Evolutionary conservation across 2,797 vertebrate genomes (phyloP).

Genomic region (Zonotrichia albicollis): DNA sequence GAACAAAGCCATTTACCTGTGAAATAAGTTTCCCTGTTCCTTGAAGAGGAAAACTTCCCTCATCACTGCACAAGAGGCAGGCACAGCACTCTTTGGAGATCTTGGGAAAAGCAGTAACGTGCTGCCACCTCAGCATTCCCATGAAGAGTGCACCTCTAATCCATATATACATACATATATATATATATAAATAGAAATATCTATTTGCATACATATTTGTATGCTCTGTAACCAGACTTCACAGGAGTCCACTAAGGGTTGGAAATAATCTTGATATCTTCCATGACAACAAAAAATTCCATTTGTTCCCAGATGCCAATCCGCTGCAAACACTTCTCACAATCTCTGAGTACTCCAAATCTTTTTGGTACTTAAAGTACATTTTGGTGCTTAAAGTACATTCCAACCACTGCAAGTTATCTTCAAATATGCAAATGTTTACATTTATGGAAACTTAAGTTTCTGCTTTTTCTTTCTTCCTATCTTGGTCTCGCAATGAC

Average conservation of each 20-base stretch:
- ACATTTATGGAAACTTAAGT: not conserved
- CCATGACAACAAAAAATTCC: constrained; percentile 10
- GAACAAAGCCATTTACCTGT: not conserved
- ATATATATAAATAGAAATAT: not conserved
- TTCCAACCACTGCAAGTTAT: constrained; percentile 20
- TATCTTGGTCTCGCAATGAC: not conserved
- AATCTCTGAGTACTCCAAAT: constrained; percentile 14
- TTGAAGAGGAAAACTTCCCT: not conserved
- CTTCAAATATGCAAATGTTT: constrained; percentile 25
- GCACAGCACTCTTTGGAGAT: not conserved
- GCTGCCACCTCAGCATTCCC: not conserved
- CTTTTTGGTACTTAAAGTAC: not conserved
- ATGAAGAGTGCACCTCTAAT: not conserved
- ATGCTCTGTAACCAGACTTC: not conserved
- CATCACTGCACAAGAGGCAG: not conserved
- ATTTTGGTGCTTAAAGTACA: not conserved
- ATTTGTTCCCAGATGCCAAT: not conserved
- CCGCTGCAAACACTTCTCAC: constrained; percentile 30
- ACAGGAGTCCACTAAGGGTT: not conserved
- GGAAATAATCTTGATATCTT: constrained; percentile 25
- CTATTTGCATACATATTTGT: not conserved
- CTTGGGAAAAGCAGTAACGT: not conserved
- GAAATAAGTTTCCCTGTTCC: not conserved
- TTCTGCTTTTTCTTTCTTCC: not conserved
- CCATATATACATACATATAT: not conserved